Evolutionary conservation across 2,797 vertebrate species (phyloP).

Genomic region (Hozukius guyotensis): DNA sequence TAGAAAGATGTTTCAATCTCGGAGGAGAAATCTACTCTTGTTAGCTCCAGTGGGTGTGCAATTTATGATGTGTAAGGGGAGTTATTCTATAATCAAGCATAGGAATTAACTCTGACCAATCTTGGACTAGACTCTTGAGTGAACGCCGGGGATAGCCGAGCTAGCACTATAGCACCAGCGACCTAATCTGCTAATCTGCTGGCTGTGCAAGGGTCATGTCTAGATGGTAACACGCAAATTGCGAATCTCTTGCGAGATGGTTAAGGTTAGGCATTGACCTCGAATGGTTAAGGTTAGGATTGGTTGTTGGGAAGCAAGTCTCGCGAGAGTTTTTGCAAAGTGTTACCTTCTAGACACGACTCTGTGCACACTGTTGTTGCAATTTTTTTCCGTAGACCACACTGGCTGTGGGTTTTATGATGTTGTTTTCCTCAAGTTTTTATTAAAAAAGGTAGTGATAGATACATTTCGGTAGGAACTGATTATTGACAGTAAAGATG

Average conservation of each 20-base stretch:
- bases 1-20: conserved; percentile 12
- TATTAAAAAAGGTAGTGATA: not conserved
- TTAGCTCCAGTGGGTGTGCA: not conserved
- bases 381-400: not conserved
- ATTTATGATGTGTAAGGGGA: not conserved
- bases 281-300: too few relatives aligned
- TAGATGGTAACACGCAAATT: too few relatives aligned
- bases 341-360: too few relatives aligned
- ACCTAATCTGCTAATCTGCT: not conserved
- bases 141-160: not conserved
- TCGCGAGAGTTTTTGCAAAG: too few relatives aligned
- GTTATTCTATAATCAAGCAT: not conserved
- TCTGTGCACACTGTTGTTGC: not conserved
- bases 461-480: not conserved
- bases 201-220: not conserved
- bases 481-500: not conserved
- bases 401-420: not conserved
- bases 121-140: not conserved
- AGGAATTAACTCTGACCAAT: not conserved
- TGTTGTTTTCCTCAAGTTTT: not conserved
- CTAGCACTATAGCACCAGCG: not conserved
- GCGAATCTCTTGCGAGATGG: too few relatives aligned
- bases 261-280: too few relatives aligned
- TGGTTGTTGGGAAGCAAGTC: too few relatives aligned
- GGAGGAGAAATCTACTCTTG: not conserved